Evolutionary conservation across 2,888 invertebrate species (phyloP).

Genomic region (Drosophila acutilabella): DNA sequence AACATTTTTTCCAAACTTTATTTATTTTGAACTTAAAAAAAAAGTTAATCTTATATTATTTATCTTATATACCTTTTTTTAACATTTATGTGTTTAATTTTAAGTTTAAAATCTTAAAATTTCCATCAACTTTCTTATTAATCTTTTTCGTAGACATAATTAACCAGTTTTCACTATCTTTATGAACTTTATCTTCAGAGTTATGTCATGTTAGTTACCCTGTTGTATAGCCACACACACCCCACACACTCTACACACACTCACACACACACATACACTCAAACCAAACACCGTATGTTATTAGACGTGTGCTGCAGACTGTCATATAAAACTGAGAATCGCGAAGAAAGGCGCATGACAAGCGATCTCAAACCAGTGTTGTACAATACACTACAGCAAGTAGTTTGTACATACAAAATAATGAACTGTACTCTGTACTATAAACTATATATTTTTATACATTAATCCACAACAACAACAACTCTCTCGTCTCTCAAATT

Average conservation of each 20-base stretch:
- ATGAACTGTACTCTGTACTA: slow-evolving; percentile 16
- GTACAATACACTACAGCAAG: slow-evolving; percentile 43
- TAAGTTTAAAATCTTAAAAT: no score
- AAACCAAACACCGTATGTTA: slow-evolving; percentile 20
- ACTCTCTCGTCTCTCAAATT: slow-evolving; percentile 49
- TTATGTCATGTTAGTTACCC: slow-evolving; percentile 23
- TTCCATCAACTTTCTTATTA: no score
- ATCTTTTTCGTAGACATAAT: no score
- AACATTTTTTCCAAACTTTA: no score
- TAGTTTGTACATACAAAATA: slow-evolving; percentile 46
- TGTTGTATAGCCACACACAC: slow-evolving; percentile 30
- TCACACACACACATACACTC: slow-evolving; percentile 18
- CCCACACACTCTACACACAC: slow-evolving; percentile 16
- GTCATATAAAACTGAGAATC: slow-evolving; percentile 20
- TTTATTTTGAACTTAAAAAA: no score
- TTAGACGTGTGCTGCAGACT: slow-evolving; percentile 16
- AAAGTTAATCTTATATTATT: no score
- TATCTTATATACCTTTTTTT: not conserved
- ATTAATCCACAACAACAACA: slow-evolving; percentile 25
- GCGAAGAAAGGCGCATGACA: slow-evolving; percentile 31
- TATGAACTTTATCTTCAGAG: slow-evolving; percentile 1
- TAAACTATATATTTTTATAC: slow-evolving; percentile 7
- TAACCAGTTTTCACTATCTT: not conserved
- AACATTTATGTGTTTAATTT: not conserved
- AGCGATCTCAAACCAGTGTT: slow-evolving; percentile 14